Evolutionary conservation across 2,888 invertebrate genomes (phyloP).

Genomic region (Caenorhabditis uteleia): DNA sequence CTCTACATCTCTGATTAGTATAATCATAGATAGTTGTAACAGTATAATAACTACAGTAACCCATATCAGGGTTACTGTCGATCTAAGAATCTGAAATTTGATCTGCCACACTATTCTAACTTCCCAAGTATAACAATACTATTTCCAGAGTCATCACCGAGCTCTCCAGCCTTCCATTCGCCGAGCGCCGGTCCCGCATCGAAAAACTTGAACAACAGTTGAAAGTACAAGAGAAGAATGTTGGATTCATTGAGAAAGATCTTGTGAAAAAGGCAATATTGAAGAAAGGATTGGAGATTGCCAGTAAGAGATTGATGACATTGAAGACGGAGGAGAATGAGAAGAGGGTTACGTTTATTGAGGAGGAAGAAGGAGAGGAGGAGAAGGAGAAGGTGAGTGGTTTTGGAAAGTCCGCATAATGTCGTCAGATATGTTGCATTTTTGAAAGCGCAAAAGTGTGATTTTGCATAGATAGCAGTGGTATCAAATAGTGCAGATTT

Average conservation of each 20-base stretch:
- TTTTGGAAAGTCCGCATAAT: no score
- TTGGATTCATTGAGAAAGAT: constrained; percentile 47
- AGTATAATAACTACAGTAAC: no score
- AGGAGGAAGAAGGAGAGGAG: no score
- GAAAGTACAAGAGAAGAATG: constrained; percentile 45
- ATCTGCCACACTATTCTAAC: no score
- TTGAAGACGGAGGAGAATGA: constrained; percentile 5
- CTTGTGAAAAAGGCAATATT: constrained; percentile 49
- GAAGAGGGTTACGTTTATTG: constrained; percentile 12
- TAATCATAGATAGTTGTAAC: no score
- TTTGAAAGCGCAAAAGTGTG: no score
- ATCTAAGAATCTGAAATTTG: no score
- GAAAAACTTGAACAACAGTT: constrained; percentile 56
- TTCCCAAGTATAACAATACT: not conserved
- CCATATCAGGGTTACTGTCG: not conserved
- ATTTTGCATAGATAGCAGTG: no score
- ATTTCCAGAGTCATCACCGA: constrained; percentile 48
- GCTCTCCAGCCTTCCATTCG: constrained; percentile 37
- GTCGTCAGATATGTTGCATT: no score
- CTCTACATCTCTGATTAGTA: no score
- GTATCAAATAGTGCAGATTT: no score
- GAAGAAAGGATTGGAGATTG: constrained; percentile 45
- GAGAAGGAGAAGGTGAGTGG: no score
- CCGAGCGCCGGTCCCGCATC: constrained; percentile 40
- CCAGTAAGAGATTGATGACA: not conserved